Evolutionary conservation across 2,113 vertebrate species (phyloP), one percentile per base, ranked within the genome.

Genomic region (Sciurus niger): DNA sequence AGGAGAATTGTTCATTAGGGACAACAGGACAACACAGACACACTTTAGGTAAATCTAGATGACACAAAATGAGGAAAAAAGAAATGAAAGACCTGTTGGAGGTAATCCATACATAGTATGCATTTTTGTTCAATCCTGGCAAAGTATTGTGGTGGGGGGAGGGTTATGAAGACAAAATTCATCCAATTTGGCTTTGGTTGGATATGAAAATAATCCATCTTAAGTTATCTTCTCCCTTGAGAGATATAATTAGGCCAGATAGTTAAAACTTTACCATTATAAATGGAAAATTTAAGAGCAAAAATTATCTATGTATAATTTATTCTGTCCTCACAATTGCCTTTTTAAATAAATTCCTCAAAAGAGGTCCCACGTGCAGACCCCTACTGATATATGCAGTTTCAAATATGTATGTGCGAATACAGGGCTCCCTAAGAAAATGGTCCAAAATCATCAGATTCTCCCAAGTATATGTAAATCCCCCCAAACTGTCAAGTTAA

Each of bases 161-260:
- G 55, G 7, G 10, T 22, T 14, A 58, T 46, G 13, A 89, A 95
- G 46, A 77, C 77, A 89, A 79, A 76, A 87, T 68, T 46, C 20
- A 84, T 58, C 37, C 40, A 84, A 25, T 40, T 68, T 90, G 53
- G 32, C 53, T 72, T 93, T 86, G 28, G 43, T 30, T 96, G 10
- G 8, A 48, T 85, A 72, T 60, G 30, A 53, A 94, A 90, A 94
- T 79, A 55, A 55, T 43, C 13, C 34, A 67, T 80, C 32, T 51
- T 84, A 67, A 95, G 28, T 43, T 85, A 2, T 40, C 37, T 95
- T 77, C 37, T 93, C 46, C 70, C 94, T 92, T 94, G 53, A n/a
- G 43, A 94, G 34, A 28, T 30, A 80, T 9, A 95, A 46, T 9
- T 80, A 70, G 55, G 89, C 5, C 58, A 94, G 60, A 78, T 40